These are phyloP conservation scores for Drosophila mimica DNA, from an alignment of 2,888 invertebrate species.

Conservation along the genomic window DNA sequence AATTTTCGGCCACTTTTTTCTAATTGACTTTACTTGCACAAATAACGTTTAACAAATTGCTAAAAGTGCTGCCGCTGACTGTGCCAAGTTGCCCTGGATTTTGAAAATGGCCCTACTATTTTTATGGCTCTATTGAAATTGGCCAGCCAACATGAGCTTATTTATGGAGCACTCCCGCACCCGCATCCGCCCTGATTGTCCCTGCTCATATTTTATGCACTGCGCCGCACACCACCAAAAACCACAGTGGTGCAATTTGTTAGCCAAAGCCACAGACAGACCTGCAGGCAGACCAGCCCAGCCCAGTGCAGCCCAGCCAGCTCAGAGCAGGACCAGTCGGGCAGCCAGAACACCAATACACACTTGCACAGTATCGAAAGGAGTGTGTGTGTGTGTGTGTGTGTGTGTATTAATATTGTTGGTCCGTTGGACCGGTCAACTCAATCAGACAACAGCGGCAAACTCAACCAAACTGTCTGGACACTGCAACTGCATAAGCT, in stretches of 20 bases:
- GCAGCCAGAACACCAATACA: slow-evolving; percentile 10
- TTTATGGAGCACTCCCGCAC: neutral
- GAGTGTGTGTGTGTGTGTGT: neutral
- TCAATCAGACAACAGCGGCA: slow-evolving; percentile 33
- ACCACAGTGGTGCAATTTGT: slow-evolving; percentile 64
- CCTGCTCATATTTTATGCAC: slow-evolving; percentile 64
- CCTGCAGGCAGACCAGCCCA: neutral
- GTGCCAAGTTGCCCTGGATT: slow-evolving; percentile 30
- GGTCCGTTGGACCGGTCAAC: slow-evolving; percentile 37
- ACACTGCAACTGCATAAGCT: neutral
- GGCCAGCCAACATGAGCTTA: slow-evolving; percentile 28
- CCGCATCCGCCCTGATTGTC: slow-evolving; percentile 29
- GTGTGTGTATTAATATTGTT: slow-evolving; percentile 45
- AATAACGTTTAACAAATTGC: slow-evolving; percentile 52
- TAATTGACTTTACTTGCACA: slow-evolving; percentile 55
- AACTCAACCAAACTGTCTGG: slow-evolving; percentile 4
- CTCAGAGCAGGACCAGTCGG: slow-evolving; percentile 10
- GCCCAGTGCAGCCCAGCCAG: neutral
- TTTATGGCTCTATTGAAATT: slow-evolving; percentile 61
- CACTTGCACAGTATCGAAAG: neutral
- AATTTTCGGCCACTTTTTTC: slow-evolving; percentile 56
- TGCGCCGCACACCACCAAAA: slow-evolving; percentile 44
- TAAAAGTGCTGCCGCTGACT: slow-evolving; percentile 36
- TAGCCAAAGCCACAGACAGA: slow-evolving; percentile 47
- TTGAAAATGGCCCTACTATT: slow-evolving; percentile 55